Evolutionary conservation across 2,888 invertebrate species (phyloP).

Genomic region (Drosophila nigricruria): DNA sequence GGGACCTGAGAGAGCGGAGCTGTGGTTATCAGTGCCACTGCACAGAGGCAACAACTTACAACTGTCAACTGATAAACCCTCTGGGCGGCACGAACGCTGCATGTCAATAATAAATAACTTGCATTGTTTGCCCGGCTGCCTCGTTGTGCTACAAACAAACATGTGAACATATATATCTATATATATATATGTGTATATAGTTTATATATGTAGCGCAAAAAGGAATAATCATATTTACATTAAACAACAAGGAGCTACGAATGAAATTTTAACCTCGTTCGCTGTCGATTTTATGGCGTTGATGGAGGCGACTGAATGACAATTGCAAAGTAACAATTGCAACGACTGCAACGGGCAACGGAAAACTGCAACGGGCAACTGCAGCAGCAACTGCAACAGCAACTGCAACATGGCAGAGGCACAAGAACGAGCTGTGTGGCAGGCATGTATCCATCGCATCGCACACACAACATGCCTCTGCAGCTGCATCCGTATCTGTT

Average conservation of each 20-base stretch:
- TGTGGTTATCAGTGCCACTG: slow-evolving; percentile 67
- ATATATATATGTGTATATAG: neutral
- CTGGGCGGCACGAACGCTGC: slow-evolving; percentile 46
- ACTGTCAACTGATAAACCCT: slow-evolving; percentile 73
- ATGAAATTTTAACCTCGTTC: slow-evolving; percentile 45
- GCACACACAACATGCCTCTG: slow-evolving; percentile 9
- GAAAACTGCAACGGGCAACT: slow-evolving; percentile 18
- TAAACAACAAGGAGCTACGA: slow-evolving; percentile 58
- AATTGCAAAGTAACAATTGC: slow-evolving; percentile 49
- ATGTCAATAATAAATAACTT: slow-evolving; percentile 76
- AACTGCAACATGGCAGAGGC: slow-evolving; percentile 31
- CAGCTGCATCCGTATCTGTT: slow-evolving; percentile 21
- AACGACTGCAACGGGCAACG: too few species aligned
- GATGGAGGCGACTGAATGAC: slow-evolving; percentile 43
- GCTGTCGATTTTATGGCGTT: slow-evolving; percentile 51
- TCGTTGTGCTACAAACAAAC: slow-evolving; percentile 25
- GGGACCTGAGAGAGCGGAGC: neutral
- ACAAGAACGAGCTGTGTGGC: slow-evolving; percentile 39
- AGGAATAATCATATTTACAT: slow-evolving; percentile 71
- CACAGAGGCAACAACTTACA: slow-evolving; percentile 54
- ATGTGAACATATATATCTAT: slow-evolving; percentile 11
- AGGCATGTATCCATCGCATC: slow-evolving; percentile 16
- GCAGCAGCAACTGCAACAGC: slow-evolving; percentile 4
- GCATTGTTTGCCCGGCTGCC: slow-evolving; percentile 65
- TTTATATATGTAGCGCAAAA: slow-evolving; percentile 42